Evolutionary conservation across 2,113 vertebrate genomes (phyloP).

Genomic region (Leptodactylus fuscus): DNA sequence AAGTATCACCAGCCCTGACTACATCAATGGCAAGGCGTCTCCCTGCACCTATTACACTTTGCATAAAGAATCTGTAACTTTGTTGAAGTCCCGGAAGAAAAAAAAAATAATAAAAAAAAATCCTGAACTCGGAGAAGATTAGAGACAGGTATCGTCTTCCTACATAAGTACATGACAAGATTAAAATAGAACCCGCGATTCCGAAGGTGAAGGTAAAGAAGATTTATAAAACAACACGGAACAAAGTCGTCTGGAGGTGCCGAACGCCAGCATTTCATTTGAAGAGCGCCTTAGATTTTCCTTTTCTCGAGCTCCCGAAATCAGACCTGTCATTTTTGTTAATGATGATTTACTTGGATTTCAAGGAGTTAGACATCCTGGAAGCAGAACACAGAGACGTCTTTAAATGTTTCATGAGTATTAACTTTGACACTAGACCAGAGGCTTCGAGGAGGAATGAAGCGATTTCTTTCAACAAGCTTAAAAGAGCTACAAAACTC

Average conservation of each 20-base stretch:
- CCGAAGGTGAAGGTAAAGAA: not conserved
- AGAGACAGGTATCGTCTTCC: not conserved
- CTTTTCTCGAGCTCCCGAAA: not conserved
- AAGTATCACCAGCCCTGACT: no score
- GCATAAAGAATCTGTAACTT: not conserved
- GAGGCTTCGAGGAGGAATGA: not conserved
- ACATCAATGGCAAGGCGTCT: no score
- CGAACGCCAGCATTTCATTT: not conserved
- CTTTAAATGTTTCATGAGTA: slow-evolving; percentile 47
- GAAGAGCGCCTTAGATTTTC: not conserved
- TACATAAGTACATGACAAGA: not conserved
- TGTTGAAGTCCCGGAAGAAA: no score
- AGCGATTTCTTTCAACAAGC: not conserved
- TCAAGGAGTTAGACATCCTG: not conserved
- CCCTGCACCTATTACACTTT: no score
- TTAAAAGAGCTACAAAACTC: slow-evolving; percentile 36
- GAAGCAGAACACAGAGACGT: not conserved
- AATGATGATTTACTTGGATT: slow-evolving; percentile 28
- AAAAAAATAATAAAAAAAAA: not conserved
- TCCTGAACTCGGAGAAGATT: not conserved
- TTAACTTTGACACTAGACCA: slow-evolving; percentile 38
- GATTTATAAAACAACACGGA: slow-evolving; percentile 6
- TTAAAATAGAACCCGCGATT: not conserved
- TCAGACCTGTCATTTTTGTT: slow-evolving; percentile 21
- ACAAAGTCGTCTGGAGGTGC: slow-evolving; percentile 4